Evolutionary conservation across 2,888 invertebrate species (phyloP).

Genomic region (Drosophila mulleri): DNA sequence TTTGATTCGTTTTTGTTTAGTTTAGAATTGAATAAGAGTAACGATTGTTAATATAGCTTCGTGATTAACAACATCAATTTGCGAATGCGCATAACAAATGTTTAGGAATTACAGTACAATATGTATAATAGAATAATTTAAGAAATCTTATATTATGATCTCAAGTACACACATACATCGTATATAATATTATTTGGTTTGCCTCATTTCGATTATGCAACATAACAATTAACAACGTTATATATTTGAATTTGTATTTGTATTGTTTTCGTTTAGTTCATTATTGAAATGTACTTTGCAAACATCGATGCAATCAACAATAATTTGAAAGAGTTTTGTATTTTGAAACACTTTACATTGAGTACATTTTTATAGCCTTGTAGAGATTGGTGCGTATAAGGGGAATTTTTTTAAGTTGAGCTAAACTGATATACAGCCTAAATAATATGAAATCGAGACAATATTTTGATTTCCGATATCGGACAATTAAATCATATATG

Average conservation of each 20-base stretch:
- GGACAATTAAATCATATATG: not conserved
- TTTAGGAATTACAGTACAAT: slow-evolving; percentile 70
- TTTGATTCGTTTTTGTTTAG: slow-evolving; percentile 24
- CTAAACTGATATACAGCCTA: too few species aligned
- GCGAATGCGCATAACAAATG: slow-evolving; percentile 66
- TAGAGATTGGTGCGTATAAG: not conserved
- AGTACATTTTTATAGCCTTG: slow-evolving; percentile 20
- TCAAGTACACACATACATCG: slow-evolving; percentile 29
- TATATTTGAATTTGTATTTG: not conserved
- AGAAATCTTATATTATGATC: slow-evolving; percentile 51
- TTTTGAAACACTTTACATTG: slow-evolving; percentile 45
- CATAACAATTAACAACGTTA: slow-evolving; percentile 68
- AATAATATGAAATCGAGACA: not conserved
- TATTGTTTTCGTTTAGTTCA: slow-evolving; percentile 8
- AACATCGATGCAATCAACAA: slow-evolving; percentile 37
- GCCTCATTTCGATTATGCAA: slow-evolving; percentile 61
- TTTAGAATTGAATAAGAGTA: slow-evolving; percentile 61
- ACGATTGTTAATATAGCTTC: slow-evolving; percentile 46
- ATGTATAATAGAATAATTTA: slow-evolving; percentile 59
- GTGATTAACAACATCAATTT: slow-evolving; percentile 65
- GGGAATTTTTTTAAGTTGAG: not conserved
- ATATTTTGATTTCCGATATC: not conserved
- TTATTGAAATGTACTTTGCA: slow-evolving; percentile 10
- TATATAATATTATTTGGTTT: slow-evolving; percentile 45
- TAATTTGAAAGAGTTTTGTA: slow-evolving; percentile 35